These are phyloP conservation scores for Marasmarcha lunaedactyla DNA, from an alignment of 2,888 invertebrate species.

Conservation along the genomic window DNA sequence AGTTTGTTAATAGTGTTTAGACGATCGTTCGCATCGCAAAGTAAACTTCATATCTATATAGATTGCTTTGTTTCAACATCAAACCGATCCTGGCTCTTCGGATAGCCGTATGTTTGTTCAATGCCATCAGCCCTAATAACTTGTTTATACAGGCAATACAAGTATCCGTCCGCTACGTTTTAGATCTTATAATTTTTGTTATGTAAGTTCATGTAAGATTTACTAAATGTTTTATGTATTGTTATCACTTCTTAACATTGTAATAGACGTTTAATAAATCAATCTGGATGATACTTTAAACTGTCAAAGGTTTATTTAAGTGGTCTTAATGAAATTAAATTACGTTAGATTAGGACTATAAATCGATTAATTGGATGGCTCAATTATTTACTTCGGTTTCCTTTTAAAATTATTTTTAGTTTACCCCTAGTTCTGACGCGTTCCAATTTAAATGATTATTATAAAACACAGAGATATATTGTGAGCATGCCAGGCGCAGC, in stretches of 20 bases:
- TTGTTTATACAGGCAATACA: background rate
- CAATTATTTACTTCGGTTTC: background rate
- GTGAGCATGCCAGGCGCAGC: slow-evolving; percentile 16
- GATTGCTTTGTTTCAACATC: slow-evolving; percentile 30
- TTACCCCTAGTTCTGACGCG: background rate
- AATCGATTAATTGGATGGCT: background rate
- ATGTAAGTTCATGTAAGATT: too few species aligned
- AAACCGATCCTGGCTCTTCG: slow-evolving; percentile 7
- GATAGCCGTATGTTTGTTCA: background rate
- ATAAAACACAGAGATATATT: slow-evolving; percentile 43
- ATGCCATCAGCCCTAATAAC: background rate
- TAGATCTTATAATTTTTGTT: too few species aligned
- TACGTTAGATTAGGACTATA: background rate
- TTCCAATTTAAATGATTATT: slow-evolving; percentile 17
- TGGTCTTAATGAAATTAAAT: background rate
- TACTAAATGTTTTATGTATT: too few species aligned
- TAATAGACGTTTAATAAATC: too few species aligned
- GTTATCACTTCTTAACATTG: too few species aligned
- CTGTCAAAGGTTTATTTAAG: background rate
- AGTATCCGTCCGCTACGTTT: too few species aligned
- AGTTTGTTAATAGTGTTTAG: slow-evolving; percentile 62
- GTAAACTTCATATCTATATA: slow-evolving; percentile 30
- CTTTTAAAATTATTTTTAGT: background rate
- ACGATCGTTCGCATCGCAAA: slow-evolving; percentile 33
- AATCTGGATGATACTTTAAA: background rate